These are phyloP conservation scores for Mesorhabditis spiculigera DNA, from an alignment of 2,888 invertebrate genomes.

Conservation along the genomic window DNA sequence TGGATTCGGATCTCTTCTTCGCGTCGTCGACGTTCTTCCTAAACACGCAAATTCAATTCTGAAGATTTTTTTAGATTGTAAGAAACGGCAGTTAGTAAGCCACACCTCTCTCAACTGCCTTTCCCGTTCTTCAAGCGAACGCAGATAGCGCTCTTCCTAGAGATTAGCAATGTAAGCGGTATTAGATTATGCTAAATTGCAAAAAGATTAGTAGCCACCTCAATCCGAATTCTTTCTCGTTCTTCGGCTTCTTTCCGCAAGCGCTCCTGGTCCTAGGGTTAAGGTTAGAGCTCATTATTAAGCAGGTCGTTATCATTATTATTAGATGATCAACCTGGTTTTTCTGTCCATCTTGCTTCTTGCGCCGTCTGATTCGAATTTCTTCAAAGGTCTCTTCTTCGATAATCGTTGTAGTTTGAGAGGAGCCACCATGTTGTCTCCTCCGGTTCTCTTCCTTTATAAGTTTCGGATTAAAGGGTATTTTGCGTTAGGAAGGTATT, in stretches of 20 bases:
- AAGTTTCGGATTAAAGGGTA: too few relatives aligned
- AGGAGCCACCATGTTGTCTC: background rate
- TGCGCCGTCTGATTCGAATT: background rate
- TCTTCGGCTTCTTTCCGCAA: background rate
- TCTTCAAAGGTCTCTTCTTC: constrained; percentile 6
- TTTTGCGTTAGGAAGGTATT: too few relatives aligned
- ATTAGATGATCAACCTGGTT: background rate
- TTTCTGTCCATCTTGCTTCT: background rate
- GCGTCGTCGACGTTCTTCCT: constrained; percentile 1
- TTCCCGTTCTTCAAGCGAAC: background rate
- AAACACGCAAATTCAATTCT: background rate
- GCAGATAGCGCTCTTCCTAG: background rate
- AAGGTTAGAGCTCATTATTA: background rate
- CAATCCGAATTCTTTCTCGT: background rate
- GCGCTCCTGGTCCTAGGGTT: background rate
- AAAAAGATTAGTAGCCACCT: background rate
- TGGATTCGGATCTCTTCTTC: constrained; percentile 4
- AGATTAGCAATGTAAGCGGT: background rate
- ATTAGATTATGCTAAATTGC: background rate
- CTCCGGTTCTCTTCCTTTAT: background rate
- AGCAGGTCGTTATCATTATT: too few relatives aligned
- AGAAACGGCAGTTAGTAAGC: background rate
- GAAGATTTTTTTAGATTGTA: background rate
- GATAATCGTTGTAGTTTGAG: background rate
- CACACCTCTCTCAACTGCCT: background rate